These are phyloP conservation scores for Mimas tiliae DNA, from an alignment of 2,888 invertebrate genomes.

Conservation along the genomic window DNA sequence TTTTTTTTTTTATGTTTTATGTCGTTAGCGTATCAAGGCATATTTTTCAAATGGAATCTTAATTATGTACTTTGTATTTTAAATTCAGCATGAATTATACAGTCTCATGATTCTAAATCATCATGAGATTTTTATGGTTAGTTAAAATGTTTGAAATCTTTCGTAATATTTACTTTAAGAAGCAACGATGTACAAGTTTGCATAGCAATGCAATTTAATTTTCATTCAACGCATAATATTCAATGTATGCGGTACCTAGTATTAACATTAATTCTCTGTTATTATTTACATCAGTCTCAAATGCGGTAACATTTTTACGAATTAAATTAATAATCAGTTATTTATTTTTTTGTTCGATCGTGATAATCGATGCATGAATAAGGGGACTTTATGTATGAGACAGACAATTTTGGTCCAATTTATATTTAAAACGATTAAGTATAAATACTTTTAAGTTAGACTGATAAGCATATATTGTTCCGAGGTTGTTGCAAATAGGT, in stretches of 20 bases:
- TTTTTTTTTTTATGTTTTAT: too few relatives aligned
- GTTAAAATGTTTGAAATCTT: too few relatives aligned
- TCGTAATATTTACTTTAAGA: too few relatives aligned
- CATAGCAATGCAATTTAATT: too few relatives aligned
- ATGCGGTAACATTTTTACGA: too few relatives aligned
- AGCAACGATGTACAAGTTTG: too few relatives aligned
- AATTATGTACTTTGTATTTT: slow-evolving; percentile 2
- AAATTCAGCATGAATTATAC: not conserved
- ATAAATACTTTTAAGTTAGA: slow-evolving; percentile 53
- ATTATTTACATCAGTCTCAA: too few relatives aligned
- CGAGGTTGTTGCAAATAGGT: slow-evolving; percentile 27
- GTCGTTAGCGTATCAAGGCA: too few relatives aligned
- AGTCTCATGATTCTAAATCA: not conserved
- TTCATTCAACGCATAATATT: too few relatives aligned
- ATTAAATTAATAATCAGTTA: not conserved
- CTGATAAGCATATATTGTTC: slow-evolving; percentile 44
- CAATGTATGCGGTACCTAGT: too few relatives aligned
- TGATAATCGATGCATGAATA: slow-evolving; percentile 15
- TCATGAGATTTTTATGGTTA: not conserved
- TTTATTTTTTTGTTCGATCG: slow-evolving; percentile 1
- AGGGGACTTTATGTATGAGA: slow-evolving; percentile 1
- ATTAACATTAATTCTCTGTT: too few relatives aligned
- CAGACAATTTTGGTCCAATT: slow-evolving; percentile 61
- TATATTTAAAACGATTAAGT: slow-evolving; percentile 58
- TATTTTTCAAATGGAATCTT: too few relatives aligned